Percentiles rank a stretch among this genome's conserved stretches.
Evolutionary conservation across 2,113 vertebrate species (phyloP).

Genomic region (Nesoenas mayeri): DNA sequence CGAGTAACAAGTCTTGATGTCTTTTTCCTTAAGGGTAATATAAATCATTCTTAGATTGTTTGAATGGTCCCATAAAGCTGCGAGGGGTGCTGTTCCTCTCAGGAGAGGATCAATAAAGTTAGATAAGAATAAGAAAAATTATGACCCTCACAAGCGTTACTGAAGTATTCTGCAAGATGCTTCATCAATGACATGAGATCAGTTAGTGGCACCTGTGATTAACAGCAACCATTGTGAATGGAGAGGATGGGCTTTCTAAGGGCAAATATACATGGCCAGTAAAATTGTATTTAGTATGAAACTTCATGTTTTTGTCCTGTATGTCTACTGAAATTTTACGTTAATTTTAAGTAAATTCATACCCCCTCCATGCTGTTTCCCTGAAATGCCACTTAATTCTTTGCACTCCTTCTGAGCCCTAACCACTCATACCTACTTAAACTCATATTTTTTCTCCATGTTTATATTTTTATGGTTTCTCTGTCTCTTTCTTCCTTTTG

Average conservation of each 20-base stretch:
- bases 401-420: not conserved
- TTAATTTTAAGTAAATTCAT: not conserved
- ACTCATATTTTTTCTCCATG: not conserved
- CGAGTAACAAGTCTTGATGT: not conserved
- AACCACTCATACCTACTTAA: not conserved
- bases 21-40: slow-evolving; percentile 29
- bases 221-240: not conserved
- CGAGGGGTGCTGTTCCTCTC: not conserved
- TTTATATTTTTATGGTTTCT: not conserved
- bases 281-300: not conserved
- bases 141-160: not conserved
- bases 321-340: not conserved
- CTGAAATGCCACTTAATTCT: not conserved
- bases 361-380: not conserved
- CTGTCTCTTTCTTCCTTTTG: not conserved
- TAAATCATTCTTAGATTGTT: slow-evolving; percentile 26
- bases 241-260: not conserved
- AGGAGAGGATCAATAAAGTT: slow-evolving; percentile 15
- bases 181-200: not conserved
- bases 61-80: slow-evolving; percentile 10
- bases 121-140: slow-evolving; percentile 23
- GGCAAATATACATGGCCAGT: not conserved
- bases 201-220: not conserved
- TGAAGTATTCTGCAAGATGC: not conserved
- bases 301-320: not conserved